These are phyloP conservation scores for Tethea ocularis DNA, from an alignment of 2,888 invertebrate genomes.

Conservation along the genomic window DNA sequence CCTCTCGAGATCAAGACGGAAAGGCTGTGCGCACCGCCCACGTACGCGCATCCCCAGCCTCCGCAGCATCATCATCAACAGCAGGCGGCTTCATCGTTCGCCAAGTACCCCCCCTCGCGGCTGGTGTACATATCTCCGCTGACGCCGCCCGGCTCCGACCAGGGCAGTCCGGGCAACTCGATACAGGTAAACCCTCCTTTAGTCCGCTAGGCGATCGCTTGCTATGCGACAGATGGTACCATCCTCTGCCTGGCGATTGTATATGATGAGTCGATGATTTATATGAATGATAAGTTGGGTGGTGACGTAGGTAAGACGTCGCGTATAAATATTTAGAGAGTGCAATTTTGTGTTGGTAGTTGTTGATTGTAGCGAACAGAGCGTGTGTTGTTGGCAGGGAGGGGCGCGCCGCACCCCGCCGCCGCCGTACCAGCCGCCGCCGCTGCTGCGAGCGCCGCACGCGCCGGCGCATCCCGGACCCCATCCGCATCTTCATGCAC, in stretches of 20 bases:
- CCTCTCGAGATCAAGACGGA: constrained; percentile 93
- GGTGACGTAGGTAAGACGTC: no score
- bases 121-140: constrained; percentile 91
- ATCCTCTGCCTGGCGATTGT: constrained; percentile 67
- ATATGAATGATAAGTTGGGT: neutral
- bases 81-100: constrained; percentile 62
- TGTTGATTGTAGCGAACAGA: constrained; percentile 34
- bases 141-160: constrained; percentile 94
- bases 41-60: constrained; percentile 66
- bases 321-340: neutral
- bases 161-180: constrained; percentile 91
- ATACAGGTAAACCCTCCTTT: constrained; percentile 74
- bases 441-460: constrained; percentile 65
- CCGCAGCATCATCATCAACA: constrained; percentile 60
- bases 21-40: constrained; percentile 84
- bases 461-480: constrained; percentile 48
- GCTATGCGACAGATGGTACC: constrained; percentile 67
- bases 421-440: constrained; percentile 89
- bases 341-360: constrained; percentile 6
- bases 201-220: constrained; percentile 56
- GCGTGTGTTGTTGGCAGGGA: constrained; percentile 67
- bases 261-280: neutral
- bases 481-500: constrained; percentile 60
- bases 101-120: constrained; percentile 75
- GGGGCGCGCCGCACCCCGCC: constrained; percentile 89